phyloP scores from a whole-genome alignment of 2,888 invertebrate genomes.

The Lasioglossum villosulum region DNA sequence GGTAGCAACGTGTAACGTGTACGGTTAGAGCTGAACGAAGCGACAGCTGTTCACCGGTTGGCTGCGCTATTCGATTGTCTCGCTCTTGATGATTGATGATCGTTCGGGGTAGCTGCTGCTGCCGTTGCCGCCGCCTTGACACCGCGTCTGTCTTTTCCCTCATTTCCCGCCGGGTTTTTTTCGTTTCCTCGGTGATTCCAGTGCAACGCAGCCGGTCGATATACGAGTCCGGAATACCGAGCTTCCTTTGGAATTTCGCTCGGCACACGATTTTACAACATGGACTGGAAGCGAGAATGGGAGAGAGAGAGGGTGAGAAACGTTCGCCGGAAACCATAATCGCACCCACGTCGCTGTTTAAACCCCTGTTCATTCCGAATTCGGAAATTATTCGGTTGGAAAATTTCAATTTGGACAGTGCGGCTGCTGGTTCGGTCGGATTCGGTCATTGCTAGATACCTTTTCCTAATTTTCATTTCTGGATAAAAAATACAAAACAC shows the following conservation, averaged over 20 bases:
- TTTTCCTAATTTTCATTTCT: not conserved
- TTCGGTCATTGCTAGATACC: not conserved
- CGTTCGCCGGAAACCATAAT: constrained; percentile 5
- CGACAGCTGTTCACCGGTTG: constrained; percentile 86
- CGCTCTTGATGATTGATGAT: constrained; percentile 87
- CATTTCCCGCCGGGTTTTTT: constrained; percentile 67
- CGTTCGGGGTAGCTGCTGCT: constrained; percentile 85
- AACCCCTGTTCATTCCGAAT: not conserved
- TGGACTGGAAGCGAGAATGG: not conserved
- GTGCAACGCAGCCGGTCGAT: constrained; percentile 63
- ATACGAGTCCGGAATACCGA: constrained; percentile 39
- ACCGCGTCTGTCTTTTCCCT: constrained; percentile 74
- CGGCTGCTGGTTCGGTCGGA: not conserved
- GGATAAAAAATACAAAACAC: no score
- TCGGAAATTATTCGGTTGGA: not conserved
- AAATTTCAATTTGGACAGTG: not conserved
- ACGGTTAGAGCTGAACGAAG: constrained; percentile 82
- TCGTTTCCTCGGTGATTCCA: constrained; percentile 68
- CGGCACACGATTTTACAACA: constrained; percentile 19
- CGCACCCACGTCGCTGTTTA: not conserved
- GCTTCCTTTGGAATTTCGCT: constrained; percentile 32
- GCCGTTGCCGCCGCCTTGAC: constrained; percentile 76
- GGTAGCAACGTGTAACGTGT: constrained; percentile 78
- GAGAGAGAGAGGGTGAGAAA: not conserved
- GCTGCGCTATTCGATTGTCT: constrained; percentile 86